Conservation (phyloP, 1,140 invertebrate genomes). For the Amyelois transitella region DNA sequence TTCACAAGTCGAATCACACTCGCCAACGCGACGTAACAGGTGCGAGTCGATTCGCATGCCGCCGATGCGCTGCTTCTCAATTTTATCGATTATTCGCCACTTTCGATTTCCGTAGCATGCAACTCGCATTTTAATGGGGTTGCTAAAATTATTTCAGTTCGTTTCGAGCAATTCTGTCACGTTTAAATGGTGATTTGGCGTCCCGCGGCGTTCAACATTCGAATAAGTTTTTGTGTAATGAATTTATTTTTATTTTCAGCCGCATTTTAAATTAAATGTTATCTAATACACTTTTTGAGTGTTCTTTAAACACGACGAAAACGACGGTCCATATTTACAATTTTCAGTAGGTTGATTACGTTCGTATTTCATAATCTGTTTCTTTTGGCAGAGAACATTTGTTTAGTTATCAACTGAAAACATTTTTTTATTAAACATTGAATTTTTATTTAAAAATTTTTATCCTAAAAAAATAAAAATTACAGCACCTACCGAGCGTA, state of each 20-base stretch:
- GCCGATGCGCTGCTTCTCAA: background rate
- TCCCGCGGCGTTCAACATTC: background rate
- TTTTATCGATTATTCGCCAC: slow-evolving; percentile 1
- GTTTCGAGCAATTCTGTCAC: background rate
- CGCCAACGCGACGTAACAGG: slow-evolving; percentile 1
- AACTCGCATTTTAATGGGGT: background rate
- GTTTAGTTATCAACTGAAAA: no score
- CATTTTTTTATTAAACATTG: no score
- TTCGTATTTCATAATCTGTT: no score
- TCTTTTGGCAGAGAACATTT: no score
- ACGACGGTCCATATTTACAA: no score
- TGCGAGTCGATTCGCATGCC: slow-evolving; percentile 4
- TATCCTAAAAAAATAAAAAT: no score
- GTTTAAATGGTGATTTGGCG: background rate
- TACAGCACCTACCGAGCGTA: no score
- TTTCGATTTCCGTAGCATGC: slow-evolving; percentile 2
- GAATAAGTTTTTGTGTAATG: background rate
- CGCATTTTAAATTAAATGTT: background rate
- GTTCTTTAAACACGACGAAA: background rate
- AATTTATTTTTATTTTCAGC: background rate
- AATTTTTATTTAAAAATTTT: no score
- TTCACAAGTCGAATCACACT: slow-evolving; percentile 4
- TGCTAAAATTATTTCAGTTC: background rate
- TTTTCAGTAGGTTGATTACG: no score
- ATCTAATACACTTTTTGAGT: background rate